A percentile compares a stretch with the other conserved stretches of the same genome.
These are phyloP conservation scores for Zaprionus nigranus DNA, from an alignment of 1,140 invertebrate species.

Conservation along the genomic window DNA sequence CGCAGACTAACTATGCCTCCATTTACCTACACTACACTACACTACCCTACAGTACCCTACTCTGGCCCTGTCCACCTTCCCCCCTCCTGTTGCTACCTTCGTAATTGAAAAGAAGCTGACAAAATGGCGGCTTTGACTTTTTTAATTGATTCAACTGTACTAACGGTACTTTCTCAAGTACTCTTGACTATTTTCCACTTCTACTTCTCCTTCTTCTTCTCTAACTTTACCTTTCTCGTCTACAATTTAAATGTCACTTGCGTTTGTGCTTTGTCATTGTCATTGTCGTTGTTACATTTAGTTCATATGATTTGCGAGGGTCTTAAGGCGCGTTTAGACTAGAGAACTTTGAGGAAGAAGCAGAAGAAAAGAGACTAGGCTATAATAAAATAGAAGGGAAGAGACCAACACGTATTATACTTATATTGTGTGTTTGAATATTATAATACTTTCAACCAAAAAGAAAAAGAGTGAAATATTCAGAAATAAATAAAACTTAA, in stretches of 20 bases:
- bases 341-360: not conserved
- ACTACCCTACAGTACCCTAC: slow-evolving; percentile 1
- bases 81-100: not conserved
- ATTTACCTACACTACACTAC: not conserved
- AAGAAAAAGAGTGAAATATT: not conserved
- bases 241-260: slow-evolving; percentile 59
- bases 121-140: slow-evolving; percentile 51
- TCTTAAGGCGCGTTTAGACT: slow-evolving; percentile 6
- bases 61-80: not conserved
- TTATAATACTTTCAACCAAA: not conserved
- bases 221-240: not conserved
- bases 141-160: slow-evolving; percentile 79
- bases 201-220: slow-evolving; percentile 2
- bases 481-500: not conserved
- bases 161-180: slow-evolving; percentile 66
- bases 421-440: no score
- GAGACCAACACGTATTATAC: no score
- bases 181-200: slow-evolving; percentile 43
- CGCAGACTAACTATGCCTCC: slow-evolving; percentile 15
- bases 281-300: slow-evolving; percentile 47
- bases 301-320: slow-evolving; percentile 45
- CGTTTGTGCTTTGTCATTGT: slow-evolving; percentile 70
- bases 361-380: not conserved
- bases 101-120: slow-evolving; percentile 66
- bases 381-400: no score